A percentile compares a stretch with the other conserved stretches of the same genome.
These are phyloP conservation scores for Apotomis turbidana DNA, from an alignment of 2,888 invertebrate species.

Conservation along the genomic window DNA sequence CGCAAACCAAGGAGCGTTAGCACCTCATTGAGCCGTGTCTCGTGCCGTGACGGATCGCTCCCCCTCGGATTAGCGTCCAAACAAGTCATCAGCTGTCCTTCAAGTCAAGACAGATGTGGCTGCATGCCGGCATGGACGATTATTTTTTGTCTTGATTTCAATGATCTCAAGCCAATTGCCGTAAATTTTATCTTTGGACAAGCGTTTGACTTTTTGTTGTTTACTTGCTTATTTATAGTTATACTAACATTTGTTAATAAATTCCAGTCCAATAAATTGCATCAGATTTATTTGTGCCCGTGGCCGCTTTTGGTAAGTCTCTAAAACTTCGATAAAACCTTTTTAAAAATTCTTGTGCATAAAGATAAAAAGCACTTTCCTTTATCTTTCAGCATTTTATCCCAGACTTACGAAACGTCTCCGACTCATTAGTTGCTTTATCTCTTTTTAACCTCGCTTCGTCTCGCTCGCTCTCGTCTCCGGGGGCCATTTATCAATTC, in stretches of 20 bases:
- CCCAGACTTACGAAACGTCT: slow-evolving; percentile 65
- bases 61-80: slow-evolving; percentile 58
- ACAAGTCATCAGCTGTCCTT: slow-evolving; percentile 58
- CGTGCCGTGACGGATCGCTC: slow-evolving; percentile 67
- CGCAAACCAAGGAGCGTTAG: slow-evolving; percentile 59
- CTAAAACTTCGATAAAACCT: slow-evolving; percentile 15
- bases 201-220: neutral
- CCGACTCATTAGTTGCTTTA: slow-evolving; percentile 73
- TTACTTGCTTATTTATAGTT: neutral
- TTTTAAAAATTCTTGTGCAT: slow-evolving; percentile 45
- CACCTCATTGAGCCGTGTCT: slow-evolving; percentile 64
- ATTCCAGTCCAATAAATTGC: slow-evolving; percentile 13
- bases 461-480: slow-evolving; percentile 71
- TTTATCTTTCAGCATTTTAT: slow-evolving; percentile 74
- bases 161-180: slow-evolving; percentile 7
- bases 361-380: slow-evolving; percentile 75
- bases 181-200: neutral
- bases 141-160: slow-evolving; percentile 14
- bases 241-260: neutral
- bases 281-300: slow-evolving; percentile 19
- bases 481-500: slow-evolving; percentile 83
- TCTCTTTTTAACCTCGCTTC: slow-evolving; percentile 70
- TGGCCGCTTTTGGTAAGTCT: slow-evolving; percentile 31
- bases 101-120: slow-evolving; percentile 61
- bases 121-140: slow-evolving; percentile 53